Conservation (phyloP, 2,797 vertebrate species). For the Pseudochirops corinnae region DNA sequence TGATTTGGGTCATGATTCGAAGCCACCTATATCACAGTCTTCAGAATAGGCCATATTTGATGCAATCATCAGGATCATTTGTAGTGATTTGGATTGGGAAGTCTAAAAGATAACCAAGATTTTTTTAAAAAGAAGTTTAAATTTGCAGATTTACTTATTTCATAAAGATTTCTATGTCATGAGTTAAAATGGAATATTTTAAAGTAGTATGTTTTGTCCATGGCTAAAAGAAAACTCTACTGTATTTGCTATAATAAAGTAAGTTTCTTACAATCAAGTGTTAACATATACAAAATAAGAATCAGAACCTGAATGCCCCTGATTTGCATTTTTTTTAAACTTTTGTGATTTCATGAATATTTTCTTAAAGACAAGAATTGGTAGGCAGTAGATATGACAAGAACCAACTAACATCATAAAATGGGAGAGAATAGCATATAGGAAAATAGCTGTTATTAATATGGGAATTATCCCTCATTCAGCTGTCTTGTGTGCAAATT, state of each 20-base stretch:
- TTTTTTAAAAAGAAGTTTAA: not conserved
- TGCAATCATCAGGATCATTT: not conserved
- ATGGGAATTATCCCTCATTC: not conserved
- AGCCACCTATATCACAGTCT: not conserved
- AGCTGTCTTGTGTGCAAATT: not conserved
- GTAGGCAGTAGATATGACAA: not conserved
- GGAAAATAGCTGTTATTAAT: not conserved
- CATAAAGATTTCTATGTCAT: not conserved
- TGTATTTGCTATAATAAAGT: not conserved
- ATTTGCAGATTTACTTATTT: not conserved
- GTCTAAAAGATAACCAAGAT: not conserved
- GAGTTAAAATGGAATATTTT: not conserved
- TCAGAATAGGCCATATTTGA: not conserved
- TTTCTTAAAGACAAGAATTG: not conserved
- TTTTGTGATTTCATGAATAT: not conserved
- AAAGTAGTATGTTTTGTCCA: not conserved
- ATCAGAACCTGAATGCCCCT: not conserved
- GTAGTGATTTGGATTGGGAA: not conserved
- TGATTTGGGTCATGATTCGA: not conserved
- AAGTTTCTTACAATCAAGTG: not conserved
- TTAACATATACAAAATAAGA: not conserved
- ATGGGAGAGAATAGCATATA: not conserved
- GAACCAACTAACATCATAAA: not conserved
- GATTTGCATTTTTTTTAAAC: not conserved
- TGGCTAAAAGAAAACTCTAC: not conserved